Evolutionary conservation across 2,113 vertebrate genomes (phyloP).

Genomic region (Agelaius tricolor): DNA sequence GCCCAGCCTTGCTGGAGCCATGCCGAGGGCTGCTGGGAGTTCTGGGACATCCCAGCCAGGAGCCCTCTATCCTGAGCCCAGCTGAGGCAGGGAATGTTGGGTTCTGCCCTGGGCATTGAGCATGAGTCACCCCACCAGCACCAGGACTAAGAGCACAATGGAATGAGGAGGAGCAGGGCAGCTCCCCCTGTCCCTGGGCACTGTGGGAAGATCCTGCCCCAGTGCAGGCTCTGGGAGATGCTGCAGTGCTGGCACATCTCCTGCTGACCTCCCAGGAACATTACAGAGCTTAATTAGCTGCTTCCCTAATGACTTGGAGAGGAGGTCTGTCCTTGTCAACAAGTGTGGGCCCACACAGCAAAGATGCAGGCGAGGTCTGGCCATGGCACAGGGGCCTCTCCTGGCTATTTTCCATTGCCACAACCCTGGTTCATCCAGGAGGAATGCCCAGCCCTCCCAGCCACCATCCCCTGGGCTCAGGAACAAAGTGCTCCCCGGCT

Average conservation of each 20-base stretch:
- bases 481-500: fast-evolving
- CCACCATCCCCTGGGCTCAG: fast-evolving
- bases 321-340: neutral
- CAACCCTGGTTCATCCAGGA: neutral
- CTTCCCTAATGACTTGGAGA: neutral
- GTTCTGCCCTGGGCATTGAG: neutral
- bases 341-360: neutral
- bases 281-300: neutral
- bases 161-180: neutral
- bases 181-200: neutral
- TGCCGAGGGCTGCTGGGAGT: neutral
- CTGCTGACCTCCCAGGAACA: neutral
- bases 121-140: fast-evolving
- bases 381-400: neutral
- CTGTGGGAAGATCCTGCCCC: neutral
- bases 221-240: neutral
- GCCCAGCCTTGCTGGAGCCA: neutral
- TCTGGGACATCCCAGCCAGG: neutral
- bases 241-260: fast-evolving
- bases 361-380: neutral
- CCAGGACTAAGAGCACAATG: neutral
- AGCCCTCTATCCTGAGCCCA: neutral
- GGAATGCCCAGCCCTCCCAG: neutral
- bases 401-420: neutral
- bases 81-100: neutral